Evolutionary conservation across 2,113 vertebrate species (phyloP).

Genomic region (Phalacrocorax pelagicus): DNA sequence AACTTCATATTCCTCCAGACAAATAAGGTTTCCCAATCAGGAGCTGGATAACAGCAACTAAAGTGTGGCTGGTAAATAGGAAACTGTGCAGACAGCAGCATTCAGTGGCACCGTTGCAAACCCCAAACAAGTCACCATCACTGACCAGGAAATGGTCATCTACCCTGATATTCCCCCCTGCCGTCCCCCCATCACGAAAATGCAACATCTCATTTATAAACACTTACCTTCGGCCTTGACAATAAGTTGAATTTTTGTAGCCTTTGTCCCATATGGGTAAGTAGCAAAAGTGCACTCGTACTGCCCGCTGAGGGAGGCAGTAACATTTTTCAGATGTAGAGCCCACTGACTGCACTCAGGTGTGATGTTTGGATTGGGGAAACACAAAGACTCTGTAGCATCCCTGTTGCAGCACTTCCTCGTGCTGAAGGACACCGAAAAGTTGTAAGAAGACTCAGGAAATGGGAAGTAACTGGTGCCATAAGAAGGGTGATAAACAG

Average conservation of each 20-base stretch:
- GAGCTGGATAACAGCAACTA: background rate
- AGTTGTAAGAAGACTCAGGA: background rate
- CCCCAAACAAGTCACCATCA: background rate
- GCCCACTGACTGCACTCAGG: background rate
- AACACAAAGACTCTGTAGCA: background rate
- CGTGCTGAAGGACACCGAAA: background rate
- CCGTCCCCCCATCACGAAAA: background rate
- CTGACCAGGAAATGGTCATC: background rate
- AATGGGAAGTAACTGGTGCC: constrained; percentile 6
- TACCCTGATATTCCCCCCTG: background rate
- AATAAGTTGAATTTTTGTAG: constrained; percentile 17
- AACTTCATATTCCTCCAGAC: background rate
- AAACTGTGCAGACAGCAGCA: background rate
- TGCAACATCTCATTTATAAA: background rate
- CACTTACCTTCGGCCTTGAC: constrained; percentile 60
- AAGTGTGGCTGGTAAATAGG: background rate
- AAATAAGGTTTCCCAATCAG: background rate
- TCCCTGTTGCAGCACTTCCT: background rate
- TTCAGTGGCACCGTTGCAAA: background rate
- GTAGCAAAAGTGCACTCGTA: constrained; percentile 66
- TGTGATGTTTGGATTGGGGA: accelerated
- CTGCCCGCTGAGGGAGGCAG: background rate
- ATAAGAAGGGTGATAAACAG: constrained; percentile 31
- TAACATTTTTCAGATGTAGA: constrained; percentile 55
- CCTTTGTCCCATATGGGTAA: constrained; percentile 48